These are phyloP conservation scores for Stichopus chloronotus DNA, from an alignment of 35 echinoderm and acorn worm genomes.

Conservation along the genomic window DNA sequence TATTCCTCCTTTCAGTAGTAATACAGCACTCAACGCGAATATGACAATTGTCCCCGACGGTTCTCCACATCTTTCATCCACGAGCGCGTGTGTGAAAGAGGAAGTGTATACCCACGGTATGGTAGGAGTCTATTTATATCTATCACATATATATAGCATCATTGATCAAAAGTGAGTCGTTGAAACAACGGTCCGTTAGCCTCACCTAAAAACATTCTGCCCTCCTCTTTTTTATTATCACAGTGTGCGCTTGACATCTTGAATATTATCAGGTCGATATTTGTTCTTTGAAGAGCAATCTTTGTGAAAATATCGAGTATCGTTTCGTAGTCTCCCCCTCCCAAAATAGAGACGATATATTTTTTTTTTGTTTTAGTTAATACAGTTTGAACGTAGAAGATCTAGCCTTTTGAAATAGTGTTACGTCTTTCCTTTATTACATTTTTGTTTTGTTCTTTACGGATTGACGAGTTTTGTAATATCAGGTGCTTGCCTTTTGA, in stretches of 20 bases:
- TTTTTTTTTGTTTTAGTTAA: background rate
- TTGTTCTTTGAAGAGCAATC: background rate
- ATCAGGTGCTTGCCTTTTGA: background rate
- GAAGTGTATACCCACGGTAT: no score
- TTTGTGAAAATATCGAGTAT: background rate
- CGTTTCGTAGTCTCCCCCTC: background rate
- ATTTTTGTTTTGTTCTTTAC: background rate
- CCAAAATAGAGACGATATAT: background rate
- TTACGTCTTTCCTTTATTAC: no score
- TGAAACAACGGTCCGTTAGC: background rate
- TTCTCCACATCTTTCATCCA: no score
- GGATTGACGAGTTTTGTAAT: background rate
- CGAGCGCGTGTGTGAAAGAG: no score
- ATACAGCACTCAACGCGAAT: no score
- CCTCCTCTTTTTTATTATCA: background rate
- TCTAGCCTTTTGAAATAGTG: no score
- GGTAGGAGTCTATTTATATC: background rate
- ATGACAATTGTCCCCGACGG: no score
- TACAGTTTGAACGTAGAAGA: background rate
- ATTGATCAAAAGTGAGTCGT: background rate
- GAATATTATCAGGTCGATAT: background rate
- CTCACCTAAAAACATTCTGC: background rate
- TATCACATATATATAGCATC: background rate
- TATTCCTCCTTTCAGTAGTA: no score
- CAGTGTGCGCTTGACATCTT: constrained; percentile 7